phyloP scores from a whole-genome alignment of 2,888 invertebrate genomes.

The Fissipunctia ypsillon region DNA sequence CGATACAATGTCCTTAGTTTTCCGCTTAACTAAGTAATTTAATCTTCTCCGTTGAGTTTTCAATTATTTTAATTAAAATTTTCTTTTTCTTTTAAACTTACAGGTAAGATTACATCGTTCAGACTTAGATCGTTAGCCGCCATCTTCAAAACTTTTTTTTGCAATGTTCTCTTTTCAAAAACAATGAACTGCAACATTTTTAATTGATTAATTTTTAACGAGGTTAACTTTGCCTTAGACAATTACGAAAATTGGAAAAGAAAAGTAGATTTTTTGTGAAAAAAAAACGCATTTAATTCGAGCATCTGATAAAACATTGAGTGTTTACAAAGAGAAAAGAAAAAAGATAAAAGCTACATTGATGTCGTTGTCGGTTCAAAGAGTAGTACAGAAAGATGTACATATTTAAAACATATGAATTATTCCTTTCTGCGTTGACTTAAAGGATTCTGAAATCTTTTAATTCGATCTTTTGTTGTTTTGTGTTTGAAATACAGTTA shows the following conservation, averaged over 20 bases:
- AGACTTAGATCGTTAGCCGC: slow-evolving; percentile 1
- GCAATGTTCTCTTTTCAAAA: neutral
- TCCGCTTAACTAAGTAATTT: neutral
- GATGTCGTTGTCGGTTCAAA: slow-evolving; percentile 26
- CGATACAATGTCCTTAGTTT: neutral
- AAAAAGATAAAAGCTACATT: slow-evolving; percentile 40
- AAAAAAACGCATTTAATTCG: slow-evolving; percentile 14
- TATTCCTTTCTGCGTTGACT: slow-evolving; percentile 23
- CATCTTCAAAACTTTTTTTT: slow-evolving; percentile 20
- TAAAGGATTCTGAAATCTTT: neutral
- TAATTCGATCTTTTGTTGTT: slow-evolving; percentile 22
- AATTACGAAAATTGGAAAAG: slow-evolving; percentile 28
- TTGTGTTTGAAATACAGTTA: neutral
- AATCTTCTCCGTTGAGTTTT: slow-evolving; percentile 16
- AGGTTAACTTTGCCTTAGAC: slow-evolving; percentile 3
- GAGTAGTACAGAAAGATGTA: slow-evolving; percentile 24
- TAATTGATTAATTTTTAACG: slow-evolving; percentile 33
- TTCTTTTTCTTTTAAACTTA: slow-evolving; percentile 20
- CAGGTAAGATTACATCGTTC: slow-evolving; percentile 13
- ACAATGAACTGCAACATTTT: slow-evolving; percentile 12
- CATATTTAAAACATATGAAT: slow-evolving; percentile 33
- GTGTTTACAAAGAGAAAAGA: slow-evolving; percentile 22
- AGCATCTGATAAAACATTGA: slow-evolving; percentile 33
- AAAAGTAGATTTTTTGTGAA: neutral
- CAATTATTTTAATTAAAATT: slow-evolving; percentile 25